Conservation (phyloP, 2,113 vertebrate species). For the Callionymus lyra region DNA sequence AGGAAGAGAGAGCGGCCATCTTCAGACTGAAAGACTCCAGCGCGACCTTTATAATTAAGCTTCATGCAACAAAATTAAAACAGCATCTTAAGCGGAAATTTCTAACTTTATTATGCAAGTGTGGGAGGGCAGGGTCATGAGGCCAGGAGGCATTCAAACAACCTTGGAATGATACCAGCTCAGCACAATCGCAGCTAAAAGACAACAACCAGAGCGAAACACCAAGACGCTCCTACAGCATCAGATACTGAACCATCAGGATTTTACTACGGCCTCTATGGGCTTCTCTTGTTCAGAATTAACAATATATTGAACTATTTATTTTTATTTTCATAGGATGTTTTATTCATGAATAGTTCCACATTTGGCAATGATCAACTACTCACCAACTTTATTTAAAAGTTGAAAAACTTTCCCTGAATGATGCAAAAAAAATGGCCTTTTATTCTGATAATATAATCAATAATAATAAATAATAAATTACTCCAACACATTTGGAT, state of each 20-base stretch:
- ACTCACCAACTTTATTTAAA: too few relatives aligned
- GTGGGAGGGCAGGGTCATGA: conserved; percentile 19
- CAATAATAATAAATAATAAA: too few relatives aligned
- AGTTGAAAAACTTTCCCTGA: too few relatives aligned
- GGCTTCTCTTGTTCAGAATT: conserved; percentile 10
- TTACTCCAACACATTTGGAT: too few relatives aligned
- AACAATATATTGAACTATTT: too few relatives aligned
- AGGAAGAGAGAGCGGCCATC: conserved; percentile 25
- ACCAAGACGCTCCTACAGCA: conserved; percentile 1
- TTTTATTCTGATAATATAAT: too few relatives aligned
- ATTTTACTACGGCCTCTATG: background rate
- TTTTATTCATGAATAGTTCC: too few relatives aligned
- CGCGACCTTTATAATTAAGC: background rate
- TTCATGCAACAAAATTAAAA: background rate
- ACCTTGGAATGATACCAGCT: conserved; percentile 2
- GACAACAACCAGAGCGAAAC: conserved; percentile 16
- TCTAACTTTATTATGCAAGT: background rate
- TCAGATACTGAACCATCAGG: background rate
- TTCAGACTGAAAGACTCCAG: background rate
- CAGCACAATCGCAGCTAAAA: conserved; percentile 14
- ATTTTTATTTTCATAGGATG: too few relatives aligned
- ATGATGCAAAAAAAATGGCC: too few relatives aligned
- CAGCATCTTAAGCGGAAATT: background rate
- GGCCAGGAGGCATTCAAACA: conserved; percentile 22
- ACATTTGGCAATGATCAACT: too few relatives aligned